These are phyloP conservation scores for Amblyjoppa fuscipennis DNA, from an alignment of 2,888 invertebrate genomes.

Conservation along the genomic window DNA sequence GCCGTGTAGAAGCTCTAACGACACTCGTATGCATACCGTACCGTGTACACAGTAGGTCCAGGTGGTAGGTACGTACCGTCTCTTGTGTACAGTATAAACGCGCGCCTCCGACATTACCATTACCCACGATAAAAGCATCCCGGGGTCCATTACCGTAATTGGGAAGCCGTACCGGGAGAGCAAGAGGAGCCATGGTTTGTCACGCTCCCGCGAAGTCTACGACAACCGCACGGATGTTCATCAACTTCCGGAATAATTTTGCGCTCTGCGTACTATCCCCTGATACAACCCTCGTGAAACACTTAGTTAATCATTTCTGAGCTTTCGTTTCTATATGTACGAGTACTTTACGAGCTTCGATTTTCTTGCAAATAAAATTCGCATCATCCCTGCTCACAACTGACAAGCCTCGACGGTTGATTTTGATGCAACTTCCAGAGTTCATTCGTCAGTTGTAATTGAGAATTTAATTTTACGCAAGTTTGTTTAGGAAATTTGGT, in stretches of 20 bases:
- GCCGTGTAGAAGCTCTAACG: conserved; percentile 27
- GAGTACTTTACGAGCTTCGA: neutral
- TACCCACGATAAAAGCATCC: conserved; percentile 75
- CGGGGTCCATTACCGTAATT: conserved; percentile 77
- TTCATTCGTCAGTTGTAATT: neutral
- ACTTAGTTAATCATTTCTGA: neutral
- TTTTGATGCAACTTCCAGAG: neutral
- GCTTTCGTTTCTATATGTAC: neutral
- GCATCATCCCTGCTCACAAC: neutral
- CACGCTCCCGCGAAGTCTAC: conserved; percentile 42
- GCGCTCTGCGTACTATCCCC: conserved; percentile 22
- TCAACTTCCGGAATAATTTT: conserved; percentile 61
- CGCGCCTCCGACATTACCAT: conserved; percentile 66
- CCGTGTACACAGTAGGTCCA: conserved; percentile 39
- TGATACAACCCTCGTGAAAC: conserved; percentile 8
- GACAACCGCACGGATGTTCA: conserved; percentile 56
- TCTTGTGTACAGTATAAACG: conserved; percentile 63
- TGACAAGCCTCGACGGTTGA: neutral
- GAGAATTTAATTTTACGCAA: neutral
- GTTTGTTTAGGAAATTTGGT: neutral
- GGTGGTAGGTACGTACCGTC: conserved; percentile 57
- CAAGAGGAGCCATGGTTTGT: conserved; percentile 49
- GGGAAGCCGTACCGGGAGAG: conserved; percentile 58
- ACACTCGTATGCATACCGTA: conserved; percentile 37
- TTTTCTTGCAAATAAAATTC: neutral